Evolutionary conservation across 2,113 vertebrate genomes (phyloP).

Genomic region (Centrocercus urophasianus): DNA sequence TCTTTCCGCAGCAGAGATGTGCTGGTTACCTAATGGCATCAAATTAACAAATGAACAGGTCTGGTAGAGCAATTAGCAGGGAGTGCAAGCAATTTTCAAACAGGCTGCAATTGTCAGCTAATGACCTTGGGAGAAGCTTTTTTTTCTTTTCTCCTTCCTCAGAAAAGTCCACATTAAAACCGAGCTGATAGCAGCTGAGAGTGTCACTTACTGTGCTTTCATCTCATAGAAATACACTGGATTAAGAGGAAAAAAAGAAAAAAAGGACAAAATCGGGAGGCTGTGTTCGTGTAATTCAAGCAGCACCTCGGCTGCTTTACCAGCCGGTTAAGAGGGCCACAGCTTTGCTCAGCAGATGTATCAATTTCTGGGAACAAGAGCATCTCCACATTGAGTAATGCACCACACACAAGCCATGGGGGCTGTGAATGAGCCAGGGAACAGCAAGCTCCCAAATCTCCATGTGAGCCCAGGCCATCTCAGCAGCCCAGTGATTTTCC

Average conservation of each 20-base stretch:
- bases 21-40: slow-evolving; percentile 60
- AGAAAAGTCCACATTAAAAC: slow-evolving; percentile 45
- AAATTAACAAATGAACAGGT: slow-evolving; percentile 71
- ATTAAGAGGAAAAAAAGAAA: rapidly evolving
- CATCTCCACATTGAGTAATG: not conserved
- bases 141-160: not conserved
- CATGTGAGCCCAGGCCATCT: not conserved
- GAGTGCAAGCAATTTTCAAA: slow-evolving; percentile 57
- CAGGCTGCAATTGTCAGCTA: slow-evolving; percentile 53
- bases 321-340: not conserved
- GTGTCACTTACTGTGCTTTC: slow-evolving; percentile 42
- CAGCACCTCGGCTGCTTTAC: slow-evolving; percentile 15
- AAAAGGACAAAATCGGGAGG: not conserved
- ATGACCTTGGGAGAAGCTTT: slow-evolving; percentile 42
- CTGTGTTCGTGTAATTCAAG: not conserved
- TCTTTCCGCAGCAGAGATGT: slow-evolving; percentile 31
- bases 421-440: rapidly evolving
- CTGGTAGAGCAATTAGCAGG: slow-evolving; percentile 58
- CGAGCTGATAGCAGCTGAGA: not conserved
- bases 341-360: not conserved
- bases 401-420: rapidly evolving
- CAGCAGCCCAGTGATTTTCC: not conserved
- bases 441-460: not conserved
- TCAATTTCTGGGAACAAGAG: not conserved
- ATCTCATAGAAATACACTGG: not conserved